Base-by-base conservation (phyloP, 2,888 invertebrate genomes). In the Agriotes lineatus region DNA sequence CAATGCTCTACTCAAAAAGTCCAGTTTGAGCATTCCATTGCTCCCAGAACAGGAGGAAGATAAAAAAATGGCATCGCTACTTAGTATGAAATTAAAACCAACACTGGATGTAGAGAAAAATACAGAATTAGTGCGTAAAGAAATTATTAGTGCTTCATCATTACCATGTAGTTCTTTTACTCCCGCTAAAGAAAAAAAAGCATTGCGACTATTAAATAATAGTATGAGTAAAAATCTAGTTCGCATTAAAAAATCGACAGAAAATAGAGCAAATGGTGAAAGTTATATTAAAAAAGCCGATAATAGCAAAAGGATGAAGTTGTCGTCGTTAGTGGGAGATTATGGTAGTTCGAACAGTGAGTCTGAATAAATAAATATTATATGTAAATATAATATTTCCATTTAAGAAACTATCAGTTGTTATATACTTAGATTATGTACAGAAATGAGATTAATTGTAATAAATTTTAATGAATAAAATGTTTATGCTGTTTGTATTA, bases 11-110 rank as follows among this genome's bases (percentile, higher is more conserved):
- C 83, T 95, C 45, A 88, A 90, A 44, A 95, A 90, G 81, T 90
- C 91, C 22, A 93, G 94, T 12, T 85, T 97, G 16, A 89, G 92
- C 77, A 93, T 97, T 42, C 85, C 88, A 6, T 86, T 97, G 2
- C 84, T 96, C 0, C 90, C 92, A 0, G 97, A 97, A 83, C 87
- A 87, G 16, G 90, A 91, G 59, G 93, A 95, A 68, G 97, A 97
- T 80, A 87, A 88, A 59, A 90, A 90, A 80, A 86, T 95, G 83
- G 97, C 97, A 0, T 88, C 91, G 0, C 85, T 96, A 2, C 87
- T 95, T 72, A 88, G 90, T 63, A 85, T 93, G 45, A 89, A 90
- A 78, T 83, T 93, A 2, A 89, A 90, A 78, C 90, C 92, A 0
- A 83, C 87, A 10, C 87, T 85, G 79, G 88, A 89, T 83, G 88